These are phyloP conservation scores for Lamprologus lemairii DNA, from an alignment of 2,113 vertebrate genomes.

Conservation along the genomic window DNA sequence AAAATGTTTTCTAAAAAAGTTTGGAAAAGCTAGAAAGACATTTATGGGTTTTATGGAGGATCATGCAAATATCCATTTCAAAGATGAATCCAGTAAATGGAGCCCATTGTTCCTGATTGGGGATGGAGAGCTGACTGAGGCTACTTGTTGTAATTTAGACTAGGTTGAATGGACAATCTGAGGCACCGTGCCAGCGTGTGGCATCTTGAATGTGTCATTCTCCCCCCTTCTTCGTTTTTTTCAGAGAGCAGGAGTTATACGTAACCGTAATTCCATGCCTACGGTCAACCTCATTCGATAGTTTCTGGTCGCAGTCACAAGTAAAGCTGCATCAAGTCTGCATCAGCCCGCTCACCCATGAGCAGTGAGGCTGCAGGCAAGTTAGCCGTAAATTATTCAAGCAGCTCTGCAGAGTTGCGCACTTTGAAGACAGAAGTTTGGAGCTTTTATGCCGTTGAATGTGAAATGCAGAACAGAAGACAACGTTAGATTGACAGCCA, in stretches of 20 bases:
- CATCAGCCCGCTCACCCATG: neutral
- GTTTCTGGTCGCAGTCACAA: neutral
- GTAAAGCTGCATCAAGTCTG: neutral
- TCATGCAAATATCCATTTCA: neutral
- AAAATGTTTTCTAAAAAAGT: neutral
- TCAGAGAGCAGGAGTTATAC: neutral
- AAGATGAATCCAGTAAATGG: neutral
- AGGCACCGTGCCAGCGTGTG: constrained; percentile 26
- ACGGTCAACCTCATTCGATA: neutral
- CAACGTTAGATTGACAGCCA: neutral
- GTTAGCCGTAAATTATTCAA: constrained; percentile 17
- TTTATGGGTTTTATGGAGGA: neutral
- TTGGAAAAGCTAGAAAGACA: neutral
- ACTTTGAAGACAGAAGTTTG: neutral
- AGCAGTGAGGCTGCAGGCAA: neutral
- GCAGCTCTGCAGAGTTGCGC: neutral
- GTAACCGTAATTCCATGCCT: neutral
- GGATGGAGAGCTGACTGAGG: neutral
- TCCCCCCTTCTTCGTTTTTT: neutral
- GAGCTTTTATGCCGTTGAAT: neutral
- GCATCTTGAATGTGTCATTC: constrained; percentile 40
- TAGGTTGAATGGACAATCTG: constrained; percentile 34
- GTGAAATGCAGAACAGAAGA: neutral
- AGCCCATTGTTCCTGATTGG: neutral
- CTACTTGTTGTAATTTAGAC: constrained; percentile 8